A percentile compares a stretch with the other conserved stretches of the same genome.
phyloP scores from a whole-genome alignment of 2,113 vertebrate species.

The Antigone vipio region DNA sequence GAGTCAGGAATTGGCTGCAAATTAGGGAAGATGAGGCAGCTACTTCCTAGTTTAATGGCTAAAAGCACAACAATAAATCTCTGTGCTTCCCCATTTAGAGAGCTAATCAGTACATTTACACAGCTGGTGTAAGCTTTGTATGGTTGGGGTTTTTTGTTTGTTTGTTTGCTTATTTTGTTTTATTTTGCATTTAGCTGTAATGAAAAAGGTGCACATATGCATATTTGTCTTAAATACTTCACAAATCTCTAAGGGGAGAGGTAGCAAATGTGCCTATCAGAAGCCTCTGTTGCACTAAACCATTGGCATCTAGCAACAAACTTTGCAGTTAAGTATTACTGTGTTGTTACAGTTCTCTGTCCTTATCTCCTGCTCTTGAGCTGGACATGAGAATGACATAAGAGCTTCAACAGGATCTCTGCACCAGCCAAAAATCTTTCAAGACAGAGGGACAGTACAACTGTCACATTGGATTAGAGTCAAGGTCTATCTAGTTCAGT shows the following conservation, averaged over 20 bases:
- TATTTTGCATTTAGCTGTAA: slow-evolving; percentile 18
- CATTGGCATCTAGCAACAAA: not conserved
- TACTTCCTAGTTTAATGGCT: slow-evolving; percentile 45
- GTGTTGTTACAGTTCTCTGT: not conserved
- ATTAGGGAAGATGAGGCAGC: slow-evolving; percentile 60
- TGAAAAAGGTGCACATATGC: not conserved
- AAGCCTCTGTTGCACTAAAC: not conserved
- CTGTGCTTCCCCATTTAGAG: not conserved
- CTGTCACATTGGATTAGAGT: not conserved
- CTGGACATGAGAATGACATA: not conserved
- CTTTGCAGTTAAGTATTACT: not conserved
- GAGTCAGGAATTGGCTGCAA: slow-evolving; percentile 60
- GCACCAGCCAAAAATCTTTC: not conserved
- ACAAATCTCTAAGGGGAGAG: not conserved
- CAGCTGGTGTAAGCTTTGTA: slow-evolving; percentile 21
- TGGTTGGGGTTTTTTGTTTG: not conserved
- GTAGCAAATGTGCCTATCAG: not conserved
- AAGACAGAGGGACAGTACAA: not conserved
- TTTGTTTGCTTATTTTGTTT: not conserved
- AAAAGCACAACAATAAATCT: slow-evolving; percentile 55
- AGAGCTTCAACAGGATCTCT: not conserved
- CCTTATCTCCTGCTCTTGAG: not conserved
- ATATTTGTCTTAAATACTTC: slow-evolving; percentile 21
- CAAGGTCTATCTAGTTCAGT: not conserved
- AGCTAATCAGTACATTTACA: slow-evolving; percentile 50